Base-by-base conservation (phyloP, 1,140 invertebrate species). In the Macrocentrus cingulum region DNA sequence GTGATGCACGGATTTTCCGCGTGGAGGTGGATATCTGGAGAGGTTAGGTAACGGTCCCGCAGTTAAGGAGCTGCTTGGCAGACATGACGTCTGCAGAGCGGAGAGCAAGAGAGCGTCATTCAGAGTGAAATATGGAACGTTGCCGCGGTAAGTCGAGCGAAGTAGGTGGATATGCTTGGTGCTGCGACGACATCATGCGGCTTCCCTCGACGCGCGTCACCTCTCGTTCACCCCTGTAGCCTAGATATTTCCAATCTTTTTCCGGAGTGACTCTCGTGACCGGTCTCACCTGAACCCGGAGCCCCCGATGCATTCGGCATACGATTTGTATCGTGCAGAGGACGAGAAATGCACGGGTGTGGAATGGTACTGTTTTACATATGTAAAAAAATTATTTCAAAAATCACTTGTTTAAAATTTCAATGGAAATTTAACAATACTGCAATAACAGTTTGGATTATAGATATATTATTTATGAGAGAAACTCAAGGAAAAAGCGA, bases 31-130 rank as follows among this genome's bases (percentile, higher is more conserved):
- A 59, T 54, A 34, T 42, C 52, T 11, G 22, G 39, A 23, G 67
- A 77, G 75, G 75, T 77, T 75, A 76, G 75, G 63, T 77, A 77
- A 77, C 75, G 75, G 75, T 77, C 68, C 64, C 62, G 58, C 66
- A 66, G 72, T 68, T 70, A 69, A 69, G 70, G 66, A 71, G 61
- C 57, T 49, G 61, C 57, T 57, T 52, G 50, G 68, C 67, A 70
- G 74, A 72, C 70, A 74, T 68, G 66, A 66, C 64, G 67, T 65
- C 67, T 65, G 67, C 65, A 36, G 32, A 66, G 67, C 39, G 58
- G 50, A 39, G 32, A 57, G 60, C 62, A 42, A 32, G 53, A 53
- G 45, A 59, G 32, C 22, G 56, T 60, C 59, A 60, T 58, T 62
- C 52, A 51, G 49, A 56, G 56, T 62, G 52, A 59, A 59, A 62